Evolutionary conservation across 2,888 invertebrate genomes (phyloP).

Genomic region (Trisateles emortualis): DNA sequence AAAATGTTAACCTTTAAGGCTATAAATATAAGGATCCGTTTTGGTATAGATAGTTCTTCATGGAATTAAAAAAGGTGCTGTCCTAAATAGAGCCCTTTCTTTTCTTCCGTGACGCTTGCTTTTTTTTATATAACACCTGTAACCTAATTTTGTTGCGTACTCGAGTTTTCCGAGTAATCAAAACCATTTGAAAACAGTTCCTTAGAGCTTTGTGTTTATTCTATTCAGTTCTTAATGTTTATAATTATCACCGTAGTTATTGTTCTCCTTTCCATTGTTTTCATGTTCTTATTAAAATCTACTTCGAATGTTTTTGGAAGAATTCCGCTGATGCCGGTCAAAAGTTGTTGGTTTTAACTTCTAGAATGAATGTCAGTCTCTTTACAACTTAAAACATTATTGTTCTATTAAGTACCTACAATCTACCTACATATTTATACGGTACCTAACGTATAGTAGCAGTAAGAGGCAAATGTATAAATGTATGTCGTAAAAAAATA

Average conservation of each 20-base stretch:
- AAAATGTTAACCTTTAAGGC: slow-evolving; percentile 39
- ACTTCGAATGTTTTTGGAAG: slow-evolving; percentile 27
- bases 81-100: slow-evolving; percentile 16
- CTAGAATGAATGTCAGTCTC: too few relatives aligned
- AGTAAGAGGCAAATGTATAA: too few relatives aligned
- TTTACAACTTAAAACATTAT: not conserved
- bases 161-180: not conserved
- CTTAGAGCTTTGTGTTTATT: slow-evolving; percentile 2
- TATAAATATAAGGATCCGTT: slow-evolving; percentile 31
- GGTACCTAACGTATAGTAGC: too few relatives aligned
- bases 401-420: not conserved
- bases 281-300: slow-evolving; percentile 14
- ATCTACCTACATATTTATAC: too few relatives aligned
- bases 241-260: slow-evolving; percentile 18
- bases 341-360: slow-evolving; percentile 25
- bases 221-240: slow-evolving; percentile 20
- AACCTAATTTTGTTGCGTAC: not conserved
- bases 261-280: slow-evolving; percentile 24
- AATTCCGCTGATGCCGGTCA: slow-evolving; percentile 18
- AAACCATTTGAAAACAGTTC: slow-evolving; percentile 4
- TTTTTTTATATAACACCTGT: slow-evolving; percentile 5
- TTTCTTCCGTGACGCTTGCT: not conserved
- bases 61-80: slow-evolving; percentile 13
- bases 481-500: too few relatives aligned
- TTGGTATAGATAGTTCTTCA: slow-evolving; percentile 13